phyloP scores from a whole-genome alignment of 2,888 invertebrate species.

The Macrostomum cliftonense region DNA sequence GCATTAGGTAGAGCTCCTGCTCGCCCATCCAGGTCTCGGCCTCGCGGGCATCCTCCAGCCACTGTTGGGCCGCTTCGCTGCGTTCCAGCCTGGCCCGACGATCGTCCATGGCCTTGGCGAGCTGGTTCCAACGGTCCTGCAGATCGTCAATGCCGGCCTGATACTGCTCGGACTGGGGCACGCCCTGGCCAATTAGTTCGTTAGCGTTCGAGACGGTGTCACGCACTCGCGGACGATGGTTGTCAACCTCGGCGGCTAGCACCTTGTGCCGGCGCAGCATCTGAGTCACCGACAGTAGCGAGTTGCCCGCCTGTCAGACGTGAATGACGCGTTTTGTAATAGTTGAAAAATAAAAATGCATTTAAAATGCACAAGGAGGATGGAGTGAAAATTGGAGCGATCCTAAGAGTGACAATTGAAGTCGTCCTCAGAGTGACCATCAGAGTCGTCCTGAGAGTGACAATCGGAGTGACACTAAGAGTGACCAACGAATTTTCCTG shows the following conservation, averaged over 20 bases:
- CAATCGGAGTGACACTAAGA: too few species aligned
- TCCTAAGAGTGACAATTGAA: too few species aligned
- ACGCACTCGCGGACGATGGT: constrained; percentile 58
- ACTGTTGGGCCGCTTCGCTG: constrained; percentile 77
- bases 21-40: constrained; percentile 99
- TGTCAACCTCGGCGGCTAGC: constrained; percentile 81
- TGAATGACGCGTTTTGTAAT: too few species aligned
- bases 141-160: constrained; percentile 67
- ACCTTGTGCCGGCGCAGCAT: constrained; percentile 60
- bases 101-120: constrained; percentile 75
- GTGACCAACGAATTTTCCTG: too few species aligned
- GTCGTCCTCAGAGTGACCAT: too few species aligned
- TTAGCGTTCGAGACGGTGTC: too few species aligned
- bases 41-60: constrained; percentile 93
- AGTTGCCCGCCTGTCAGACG: constrained; percentile 68
- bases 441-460: too few species aligned
- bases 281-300: constrained; percentile 90
- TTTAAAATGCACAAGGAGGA: too few species aligned
- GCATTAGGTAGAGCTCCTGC: constrained; percentile 99
- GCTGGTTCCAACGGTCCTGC: constrained; percentile 73
- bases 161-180: constrained; percentile 77
- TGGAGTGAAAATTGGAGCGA: too few species aligned
- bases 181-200: constrained; percentile 69
- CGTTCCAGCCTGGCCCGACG: constrained; percentile 64
- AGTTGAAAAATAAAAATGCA: too few species aligned